These are phyloP conservation scores for Elysia crispata DNA, from an alignment of 2,888 invertebrate species.

Conservation along the genomic window DNA sequence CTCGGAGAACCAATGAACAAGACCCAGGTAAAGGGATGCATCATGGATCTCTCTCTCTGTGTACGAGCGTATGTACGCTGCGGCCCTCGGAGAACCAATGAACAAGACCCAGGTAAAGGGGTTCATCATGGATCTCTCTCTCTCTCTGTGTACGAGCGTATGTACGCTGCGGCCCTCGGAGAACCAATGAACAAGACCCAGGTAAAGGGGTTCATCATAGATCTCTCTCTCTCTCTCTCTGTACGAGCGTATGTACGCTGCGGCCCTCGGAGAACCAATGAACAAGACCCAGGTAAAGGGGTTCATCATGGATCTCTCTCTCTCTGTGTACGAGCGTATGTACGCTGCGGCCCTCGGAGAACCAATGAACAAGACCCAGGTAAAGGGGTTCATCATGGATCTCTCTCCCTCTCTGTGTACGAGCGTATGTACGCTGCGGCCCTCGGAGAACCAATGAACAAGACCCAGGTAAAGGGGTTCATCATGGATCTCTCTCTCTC, in stretches of 20 bases:
- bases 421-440: conserved; percentile 77
- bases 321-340: conserved; percentile 76
- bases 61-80: conserved; percentile 77
- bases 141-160: conserved; percentile 76
- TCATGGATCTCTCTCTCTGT: conserved; percentile 57
- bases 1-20: conserved; percentile 76
- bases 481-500: background rate
- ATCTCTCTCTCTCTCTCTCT: conserved; percentile 49
- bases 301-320: too few relatives aligned
- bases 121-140: too few relatives aligned
- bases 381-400: conserved; percentile 45
- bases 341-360: conserved; percentile 77
- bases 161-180: conserved; percentile 76
- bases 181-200: conserved; percentile 77
- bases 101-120: conserved; percentile 75
- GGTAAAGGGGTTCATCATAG: conserved; percentile 55
- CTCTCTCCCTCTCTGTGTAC: conserved; percentile 72
- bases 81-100: conserved; percentile 76
- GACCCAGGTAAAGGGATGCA: conserved; percentile 66
- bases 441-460: conserved; percentile 76
- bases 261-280: conserved; percentile 76
- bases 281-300: conserved; percentile 75
- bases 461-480: conserved; percentile 68
- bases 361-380: conserved; percentile 77
- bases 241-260: conserved; percentile 77